Conservation (phyloP, 2,113 vertebrate species). For the Chaenogobius annularis region DNA sequence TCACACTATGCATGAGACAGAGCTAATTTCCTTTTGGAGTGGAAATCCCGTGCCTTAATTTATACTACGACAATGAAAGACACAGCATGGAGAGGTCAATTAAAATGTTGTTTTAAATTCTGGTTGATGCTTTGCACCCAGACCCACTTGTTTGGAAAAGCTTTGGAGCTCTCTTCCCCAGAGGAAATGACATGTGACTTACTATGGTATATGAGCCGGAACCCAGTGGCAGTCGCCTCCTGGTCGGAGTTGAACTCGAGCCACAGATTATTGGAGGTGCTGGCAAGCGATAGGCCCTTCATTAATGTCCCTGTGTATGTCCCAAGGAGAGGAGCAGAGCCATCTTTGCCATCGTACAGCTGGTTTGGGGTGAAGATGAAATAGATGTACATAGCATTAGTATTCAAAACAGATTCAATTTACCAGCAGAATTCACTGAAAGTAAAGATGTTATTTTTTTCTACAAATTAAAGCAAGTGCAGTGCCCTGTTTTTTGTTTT, state of each 20-base stretch:
- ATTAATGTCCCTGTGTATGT: slow-evolving; percentile 85
- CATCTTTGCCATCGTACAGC: slow-evolving; percentile 95
- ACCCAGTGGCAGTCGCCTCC: slow-evolving; percentile 88
- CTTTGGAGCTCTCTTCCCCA: slow-evolving; percentile 24
- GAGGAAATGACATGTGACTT: slow-evolving; percentile 72
- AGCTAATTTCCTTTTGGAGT: slow-evolving; percentile 36
- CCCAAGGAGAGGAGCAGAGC: slow-evolving; percentile 84
- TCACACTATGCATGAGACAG: slow-evolving; percentile 18
- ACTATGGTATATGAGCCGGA: slow-evolving; percentile 93
- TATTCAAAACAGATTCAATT: not conserved
- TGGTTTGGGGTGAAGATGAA: slow-evolving; percentile 59
- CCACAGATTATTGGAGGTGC: slow-evolving; percentile 96
- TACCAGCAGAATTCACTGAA: not conserved
- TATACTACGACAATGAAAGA: slow-evolving; percentile 53
- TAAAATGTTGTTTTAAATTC: slow-evolving; percentile 60
- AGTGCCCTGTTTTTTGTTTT: not conserved
- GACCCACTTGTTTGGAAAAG: slow-evolving; percentile 54
- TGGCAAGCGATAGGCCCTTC: slow-evolving; percentile 86
- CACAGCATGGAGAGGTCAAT: slow-evolving; percentile 53
- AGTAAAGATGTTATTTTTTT: not conserved
- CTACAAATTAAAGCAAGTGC: not conserved
- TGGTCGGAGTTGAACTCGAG: slow-evolving; percentile 92
- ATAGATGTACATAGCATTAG: not conserved
- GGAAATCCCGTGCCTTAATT: slow-evolving; percentile 53
- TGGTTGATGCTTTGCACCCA: slow-evolving; percentile 43